A percentile compares a stretch with the other conserved stretches of the same genome.
Evolutionary conservation across 2,797 vertebrate species (phyloP).

Genomic region (Gobio occitaniae): DNA sequence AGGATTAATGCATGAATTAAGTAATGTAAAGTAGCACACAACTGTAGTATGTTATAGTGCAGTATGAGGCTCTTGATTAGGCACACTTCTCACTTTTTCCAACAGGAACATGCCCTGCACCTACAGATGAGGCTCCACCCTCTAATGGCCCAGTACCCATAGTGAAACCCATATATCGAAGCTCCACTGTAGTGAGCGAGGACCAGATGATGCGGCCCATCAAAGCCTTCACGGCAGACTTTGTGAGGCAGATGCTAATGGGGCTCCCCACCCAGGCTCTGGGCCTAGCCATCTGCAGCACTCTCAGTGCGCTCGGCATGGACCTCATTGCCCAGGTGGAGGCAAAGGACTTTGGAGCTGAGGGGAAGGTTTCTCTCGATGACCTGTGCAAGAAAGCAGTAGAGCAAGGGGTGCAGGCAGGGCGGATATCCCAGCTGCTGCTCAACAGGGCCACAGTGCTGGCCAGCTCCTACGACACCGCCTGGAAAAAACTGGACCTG

Average conservation of each 20-base stretch:
- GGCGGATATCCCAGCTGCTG: slow-evolving; percentile 90
- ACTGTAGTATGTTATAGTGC: too few species aligned
- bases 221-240: slow-evolving; percentile 96
- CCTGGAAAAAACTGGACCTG: slow-evolving; percentile 97
- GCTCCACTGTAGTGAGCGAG: slow-evolving; percentile 88
- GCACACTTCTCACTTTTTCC: not conserved
- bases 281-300: slow-evolving; percentile 92
- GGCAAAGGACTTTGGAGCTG: slow-evolving; percentile 95
- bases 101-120: slow-evolving; percentile 71
- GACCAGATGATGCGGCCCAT: slow-evolving; percentile 97
- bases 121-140: slow-evolving; percentile 83
- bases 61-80: not conserved
- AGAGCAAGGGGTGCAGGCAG: slow-evolving; percentile 90
- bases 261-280: slow-evolving; percentile 94
- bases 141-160: slow-evolving; percentile 90
- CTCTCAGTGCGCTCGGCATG: slow-evolving; percentile 90
- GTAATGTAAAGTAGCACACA: not conserved
- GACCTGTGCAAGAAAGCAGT: slow-evolving; percentile 95
- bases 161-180: slow-evolving; percentile 88
- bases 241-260: slow-evolving; percentile 94
- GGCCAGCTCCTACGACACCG: slow-evolving; percentile 93
- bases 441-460: slow-evolving; percentile 94
- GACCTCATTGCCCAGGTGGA: slow-evolving; percentile 95
- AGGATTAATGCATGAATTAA: not conserved
- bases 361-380: slow-evolving; percentile 95